These are phyloP conservation scores for Callospermophilus lateralis DNA, from an alignment of 2,113 vertebrate species.

Conservation along the genomic window DNA sequence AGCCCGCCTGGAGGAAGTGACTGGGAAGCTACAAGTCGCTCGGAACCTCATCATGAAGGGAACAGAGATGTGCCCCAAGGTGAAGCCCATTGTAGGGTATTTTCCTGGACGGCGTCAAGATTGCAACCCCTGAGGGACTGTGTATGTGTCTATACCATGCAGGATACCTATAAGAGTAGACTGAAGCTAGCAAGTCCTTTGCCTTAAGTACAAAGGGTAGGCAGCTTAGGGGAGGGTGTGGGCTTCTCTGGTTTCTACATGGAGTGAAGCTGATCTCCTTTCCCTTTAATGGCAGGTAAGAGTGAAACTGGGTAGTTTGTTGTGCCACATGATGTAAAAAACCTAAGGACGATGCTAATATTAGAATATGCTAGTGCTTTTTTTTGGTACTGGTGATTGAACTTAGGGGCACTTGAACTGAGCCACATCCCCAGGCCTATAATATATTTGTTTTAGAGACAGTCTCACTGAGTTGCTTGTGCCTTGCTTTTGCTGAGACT, in stretches of 20 bases:
- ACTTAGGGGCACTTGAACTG: too few relatives aligned
- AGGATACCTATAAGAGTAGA: fast-evolving
- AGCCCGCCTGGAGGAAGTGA: constrained; percentile 97
- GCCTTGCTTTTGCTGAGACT: too few relatives aligned
- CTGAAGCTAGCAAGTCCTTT: neutral
- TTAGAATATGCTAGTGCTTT: too few relatives aligned
- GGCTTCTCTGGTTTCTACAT: neutral
- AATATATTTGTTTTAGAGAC: too few relatives aligned
- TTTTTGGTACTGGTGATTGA: too few relatives aligned
- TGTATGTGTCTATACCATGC: neutral
- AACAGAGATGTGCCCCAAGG: constrained; percentile 99
- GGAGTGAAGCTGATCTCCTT: neutral
- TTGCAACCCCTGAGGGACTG: neutral
- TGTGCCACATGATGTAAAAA: neutral
- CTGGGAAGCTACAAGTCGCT: constrained; percentile 97
- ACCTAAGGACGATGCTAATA: neutral
- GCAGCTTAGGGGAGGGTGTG: too few relatives aligned
- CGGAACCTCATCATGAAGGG: constrained; percentile 99
- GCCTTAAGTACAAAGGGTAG: neutral
- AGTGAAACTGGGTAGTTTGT: too few relatives aligned
- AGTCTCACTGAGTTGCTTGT: too few relatives aligned
- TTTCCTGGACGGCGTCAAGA: neutral
- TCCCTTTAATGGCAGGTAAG: neutral
- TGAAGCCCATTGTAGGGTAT: constrained; percentile 77
- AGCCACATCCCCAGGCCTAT: too few relatives aligned